Evolutionary conservation across 2,888 invertebrate genomes (phyloP), one percentile per base, ranked within the genome.

Genomic region (Pasiphila rectangulata): DNA sequence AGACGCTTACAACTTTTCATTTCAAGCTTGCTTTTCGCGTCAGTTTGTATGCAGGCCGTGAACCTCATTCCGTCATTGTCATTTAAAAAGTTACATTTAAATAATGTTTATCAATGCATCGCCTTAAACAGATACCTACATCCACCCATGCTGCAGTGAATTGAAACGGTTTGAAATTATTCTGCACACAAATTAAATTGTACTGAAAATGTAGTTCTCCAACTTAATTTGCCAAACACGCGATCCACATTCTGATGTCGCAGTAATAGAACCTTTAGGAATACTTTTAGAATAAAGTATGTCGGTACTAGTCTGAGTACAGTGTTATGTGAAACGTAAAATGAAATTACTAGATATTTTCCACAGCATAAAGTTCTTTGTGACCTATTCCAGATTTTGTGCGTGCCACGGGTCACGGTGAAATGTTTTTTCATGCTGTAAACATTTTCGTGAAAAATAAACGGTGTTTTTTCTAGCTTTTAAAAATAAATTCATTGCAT

Each of bases 291-390:
- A 56, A 63, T 57, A 69, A 62, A 64, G 63, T 67, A 43, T 66
- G 62, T 62, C 56, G 54, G 55, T 51, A 57, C 54, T 57, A 46
- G 55, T 56, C 50, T 50, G 47, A 49, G 48, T 41, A 59, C 55
- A 57, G 60, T 57, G 63, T 62, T 56, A 62, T 53, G 57, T 63
- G 59, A 61, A 63, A 69, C 61, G 64, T 69, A 59, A 68, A 72
- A 72, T 67, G 52, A 69, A 66, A 74, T 73, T 66, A 68, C 66
- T 60, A 59, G 61, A 67, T 67, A 63, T 56, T 63, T 66, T 63
- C 51, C 59, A 59, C 61, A 54, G 61, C 57, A 43, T 59, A 57
- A 53, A 54, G 69, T 68, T 71, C 59, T 61, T 67, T 56, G 57
- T 48, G 57, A 51, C 53, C 60, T 58, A 60, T 63, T 58, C 59